Evolutionary conservation across 2,113 vertebrate genomes (phyloP).

Genomic region (Macquaria australasica): DNA sequence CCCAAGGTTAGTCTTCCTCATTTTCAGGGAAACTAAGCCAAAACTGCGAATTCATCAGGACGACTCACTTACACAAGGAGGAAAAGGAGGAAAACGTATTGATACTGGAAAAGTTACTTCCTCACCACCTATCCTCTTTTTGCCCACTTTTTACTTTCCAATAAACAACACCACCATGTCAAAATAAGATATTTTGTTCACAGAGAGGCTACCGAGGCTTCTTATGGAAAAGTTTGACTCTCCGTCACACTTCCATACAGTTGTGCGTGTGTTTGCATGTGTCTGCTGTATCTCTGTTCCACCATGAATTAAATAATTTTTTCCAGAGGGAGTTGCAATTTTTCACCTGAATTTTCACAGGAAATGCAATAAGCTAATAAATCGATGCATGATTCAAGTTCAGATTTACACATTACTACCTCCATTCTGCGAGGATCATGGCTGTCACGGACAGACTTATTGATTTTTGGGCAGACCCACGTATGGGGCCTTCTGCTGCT

Average conservation of each 20-base stretch:
- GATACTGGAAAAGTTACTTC: constrained; percentile 8
- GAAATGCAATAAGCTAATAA: not conserved
- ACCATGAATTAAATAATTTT: not conserved
- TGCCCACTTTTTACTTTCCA: not conserved
- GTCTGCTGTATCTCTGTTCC: constrained; percentile 4
- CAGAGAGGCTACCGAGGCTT: not conserved
- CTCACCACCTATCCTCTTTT: constrained; percentile 1
- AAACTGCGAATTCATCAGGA: constrained; percentile 41
- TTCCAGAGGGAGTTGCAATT: not conserved
- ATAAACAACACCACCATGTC: constrained; percentile 11
- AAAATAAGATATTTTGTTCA: not conserved
- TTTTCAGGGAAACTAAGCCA: constrained; percentile 39
- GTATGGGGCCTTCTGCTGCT: not conserved
- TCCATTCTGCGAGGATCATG: not conserved
- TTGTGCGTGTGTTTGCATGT: not conserved
- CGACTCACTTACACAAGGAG: constrained; percentile 7
- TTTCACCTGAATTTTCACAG: not conserved
- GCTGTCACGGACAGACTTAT: not conserved
- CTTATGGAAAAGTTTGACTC: not conserved
- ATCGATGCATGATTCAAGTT: not conserved
- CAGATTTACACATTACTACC: not conserved
- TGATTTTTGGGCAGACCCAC: not conserved
- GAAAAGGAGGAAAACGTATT: constrained; percentile 8
- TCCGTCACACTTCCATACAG: not conserved
- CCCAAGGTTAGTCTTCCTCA: constrained; percentile 41